Conservation (phyloP, 2,888 invertebrate species). For the Drosophila nr. perissopoda region DNA sequence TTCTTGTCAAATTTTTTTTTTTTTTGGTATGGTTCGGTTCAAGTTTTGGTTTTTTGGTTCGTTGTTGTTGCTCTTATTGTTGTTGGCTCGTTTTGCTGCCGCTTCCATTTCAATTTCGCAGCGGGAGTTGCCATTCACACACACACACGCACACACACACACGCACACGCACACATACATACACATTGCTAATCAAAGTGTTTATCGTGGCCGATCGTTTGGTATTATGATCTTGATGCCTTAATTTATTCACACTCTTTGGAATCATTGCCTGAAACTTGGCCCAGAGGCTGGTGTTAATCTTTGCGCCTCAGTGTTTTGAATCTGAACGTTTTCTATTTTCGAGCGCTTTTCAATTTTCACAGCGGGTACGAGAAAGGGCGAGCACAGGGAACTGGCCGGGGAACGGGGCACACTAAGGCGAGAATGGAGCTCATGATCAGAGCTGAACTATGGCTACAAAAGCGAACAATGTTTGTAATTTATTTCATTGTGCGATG, state of each 20-base stretch:
- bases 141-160: conserved; percentile 17
- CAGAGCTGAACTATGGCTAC: conserved; percentile 23
- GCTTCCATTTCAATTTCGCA: conserved; percentile 79
- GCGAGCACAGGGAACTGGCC: neutral
- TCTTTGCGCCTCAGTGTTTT: conserved; percentile 65
- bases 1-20: neutral
- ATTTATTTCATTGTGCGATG: conserved; percentile 82
- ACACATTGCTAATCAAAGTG: conserved; percentile 76
- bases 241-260: conserved; percentile 83
- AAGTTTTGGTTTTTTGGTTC: conserved; percentile 29
- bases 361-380: conserved; percentile 59
- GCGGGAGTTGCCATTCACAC: conserved; percentile 64
- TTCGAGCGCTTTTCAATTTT: conserved; percentile 77
- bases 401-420: too few species aligned
- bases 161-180: neutral
- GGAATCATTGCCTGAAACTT: conserved; percentile 16
- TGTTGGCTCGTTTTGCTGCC: conserved; percentile 64
- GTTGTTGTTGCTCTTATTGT: conserved; percentile 26
- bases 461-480: conserved; percentile 75
- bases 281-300: conserved; percentile 60
- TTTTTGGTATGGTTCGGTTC: conserved; percentile 6
- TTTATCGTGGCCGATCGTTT: conserved; percentile 81
- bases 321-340: conserved; percentile 66
- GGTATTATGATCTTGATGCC: conserved; percentile 80
- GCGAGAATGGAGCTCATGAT: conserved; percentile 34